These are phyloP conservation scores for Drosophila melanosoma DNA, from an alignment of 2,888 invertebrate genomes.

Conservation along the genomic window DNA sequence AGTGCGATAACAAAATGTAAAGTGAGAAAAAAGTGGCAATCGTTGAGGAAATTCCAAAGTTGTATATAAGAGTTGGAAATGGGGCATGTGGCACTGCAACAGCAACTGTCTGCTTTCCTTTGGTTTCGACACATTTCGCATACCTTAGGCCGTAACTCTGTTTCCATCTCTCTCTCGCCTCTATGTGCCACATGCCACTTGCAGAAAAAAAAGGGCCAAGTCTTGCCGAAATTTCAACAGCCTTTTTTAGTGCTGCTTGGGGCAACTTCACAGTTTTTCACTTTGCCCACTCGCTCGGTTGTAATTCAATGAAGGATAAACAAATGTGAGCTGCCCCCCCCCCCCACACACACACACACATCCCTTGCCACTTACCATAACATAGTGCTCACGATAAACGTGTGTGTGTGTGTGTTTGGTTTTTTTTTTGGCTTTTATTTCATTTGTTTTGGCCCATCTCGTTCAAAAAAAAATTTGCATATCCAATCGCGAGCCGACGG, in stretches of 20 bases:
- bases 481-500: slow-evolving; percentile 43
- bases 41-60: background rate
- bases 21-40: slow-evolving; percentile 1
- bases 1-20: background rate
- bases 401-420: slow-evolving; percentile 8
- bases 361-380: background rate
- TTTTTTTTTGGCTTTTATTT: background rate
- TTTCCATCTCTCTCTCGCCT: background rate
- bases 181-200: slow-evolving; percentile 11
- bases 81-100: background rate
- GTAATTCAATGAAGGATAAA: slow-evolving; percentile 54
- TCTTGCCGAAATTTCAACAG: slow-evolving; percentile 12
- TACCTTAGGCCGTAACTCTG: slow-evolving; percentile 1
- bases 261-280: slow-evolving; percentile 45
- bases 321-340: slow-evolving; percentile 8
- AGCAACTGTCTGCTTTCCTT: background rate
- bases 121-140: background rate
- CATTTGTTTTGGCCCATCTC: background rate
- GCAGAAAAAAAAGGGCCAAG: slow-evolving; percentile 7
- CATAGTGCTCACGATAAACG: slow-evolving; percentile 27
- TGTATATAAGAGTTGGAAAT: slow-evolving; percentile 10
- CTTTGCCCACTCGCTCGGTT: slow-evolving; percentile 13
- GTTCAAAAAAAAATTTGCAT: slow-evolving; percentile 54
- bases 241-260: slow-evolving; percentile 29
- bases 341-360: background rate